A percentile compares a stretch with the other conserved stretches of the same genome.
These are phyloP conservation scores for Epiblema foenella DNA, from an alignment of 2,888 invertebrate species.

Conservation along the genomic window DNA sequence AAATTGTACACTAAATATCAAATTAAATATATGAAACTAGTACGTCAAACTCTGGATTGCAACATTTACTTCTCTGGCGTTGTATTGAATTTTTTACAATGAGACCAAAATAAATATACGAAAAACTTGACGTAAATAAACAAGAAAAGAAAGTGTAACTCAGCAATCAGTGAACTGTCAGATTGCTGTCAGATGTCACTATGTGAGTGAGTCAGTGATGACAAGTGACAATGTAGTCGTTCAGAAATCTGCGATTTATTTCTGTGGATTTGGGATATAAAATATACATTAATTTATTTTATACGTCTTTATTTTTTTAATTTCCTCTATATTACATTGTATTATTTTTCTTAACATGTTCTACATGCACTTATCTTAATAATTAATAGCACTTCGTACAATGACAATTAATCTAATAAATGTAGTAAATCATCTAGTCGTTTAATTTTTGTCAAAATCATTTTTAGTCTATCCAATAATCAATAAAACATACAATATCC, in stretches of 20 bases:
- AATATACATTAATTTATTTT: background rate
- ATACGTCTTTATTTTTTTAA: background rate
- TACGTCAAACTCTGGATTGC: background rate
- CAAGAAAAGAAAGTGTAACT: too few relatives aligned
- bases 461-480: conserved; percentile 11
- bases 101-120: conserved; percentile 29
- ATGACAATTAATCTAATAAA: background rate
- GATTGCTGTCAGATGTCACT: background rate
- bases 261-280: background rate
- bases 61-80: conserved; percentile 23
- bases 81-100: conserved; percentile 43
- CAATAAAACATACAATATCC: background rate
- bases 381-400: background rate
- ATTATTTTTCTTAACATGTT: conserved; percentile 2
- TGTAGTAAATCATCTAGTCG: background rate
- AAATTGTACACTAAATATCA: background rate
- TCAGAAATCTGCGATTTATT: background rate
- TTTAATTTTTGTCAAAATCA: conserved; percentile 9
- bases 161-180: background rate
- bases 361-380: background rate
- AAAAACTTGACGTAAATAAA: conserved; percentile 25
- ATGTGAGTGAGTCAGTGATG: too few relatives aligned
- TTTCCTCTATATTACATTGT: background rate
- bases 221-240: background rate
- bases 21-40: background rate